Conservation (phyloP, 2,797 vertebrate species). For the Silurus aristotelis region DNA sequence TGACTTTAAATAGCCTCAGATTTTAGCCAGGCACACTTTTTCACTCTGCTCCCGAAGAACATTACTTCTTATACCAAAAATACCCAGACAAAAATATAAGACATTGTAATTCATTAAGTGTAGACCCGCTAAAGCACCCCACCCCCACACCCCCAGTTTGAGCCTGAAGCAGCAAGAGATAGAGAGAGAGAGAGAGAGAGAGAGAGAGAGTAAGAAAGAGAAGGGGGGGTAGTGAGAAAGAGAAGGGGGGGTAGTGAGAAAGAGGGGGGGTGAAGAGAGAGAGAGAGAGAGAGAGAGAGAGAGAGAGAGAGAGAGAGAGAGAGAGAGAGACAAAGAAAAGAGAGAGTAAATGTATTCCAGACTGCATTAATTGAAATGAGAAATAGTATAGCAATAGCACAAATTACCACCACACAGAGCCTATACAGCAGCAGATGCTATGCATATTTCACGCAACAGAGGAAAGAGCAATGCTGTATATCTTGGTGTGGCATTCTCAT, state of each 20-base stretch:
- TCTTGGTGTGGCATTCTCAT: constrained; percentile 28
- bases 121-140: constrained; percentile 37
- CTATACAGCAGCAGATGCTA: constrained; percentile 31
- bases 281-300: constrained; percentile 1
- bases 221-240: constrained; percentile 49
- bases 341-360: constrained; percentile 53
- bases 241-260: constrained; percentile 49
- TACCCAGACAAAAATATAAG: constrained; percentile 62
- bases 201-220: constrained; percentile 47
- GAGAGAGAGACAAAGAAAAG: constrained; percentile 54
- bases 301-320: constrained; percentile 50
- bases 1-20: constrained; percentile 68
- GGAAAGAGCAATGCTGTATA: constrained; percentile 22
- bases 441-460: constrained; percentile 28
- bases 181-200: constrained; percentile 55
- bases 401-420: constrained; percentile 42
- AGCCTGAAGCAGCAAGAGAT: constrained; percentile 41
- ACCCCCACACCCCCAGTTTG: constrained; percentile 50
- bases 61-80: constrained; percentile 69
- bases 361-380: constrained; percentile 55
- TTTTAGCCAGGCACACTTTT: constrained; percentile 60
- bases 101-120: constrained; percentile 61
- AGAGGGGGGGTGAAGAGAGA: constrained; percentile 54
- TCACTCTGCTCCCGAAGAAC: constrained; percentile 51
- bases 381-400: constrained; percentile 41